Evolutionary conservation across 1,140 invertebrate genomes (phyloP), one percentile per base, ranked within the genome.

Genomic region (Odontomachus brunneus): DNA sequence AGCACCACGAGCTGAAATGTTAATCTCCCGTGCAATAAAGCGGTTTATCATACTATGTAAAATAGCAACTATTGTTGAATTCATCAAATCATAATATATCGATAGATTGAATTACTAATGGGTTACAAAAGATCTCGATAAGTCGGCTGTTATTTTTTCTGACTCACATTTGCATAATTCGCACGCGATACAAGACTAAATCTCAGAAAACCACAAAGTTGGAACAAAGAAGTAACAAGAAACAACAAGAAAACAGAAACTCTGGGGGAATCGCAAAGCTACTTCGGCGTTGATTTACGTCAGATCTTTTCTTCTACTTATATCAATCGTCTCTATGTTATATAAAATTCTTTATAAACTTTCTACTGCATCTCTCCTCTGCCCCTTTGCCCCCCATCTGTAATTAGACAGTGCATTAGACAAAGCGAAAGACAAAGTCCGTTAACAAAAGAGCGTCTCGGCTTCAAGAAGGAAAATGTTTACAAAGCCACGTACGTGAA

Each of bases 361-460:
- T 3, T 5, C 29, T 33, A 33, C 29, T 5, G 29, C 29, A 2
- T 5, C 29, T 2, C 29, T 11, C 38, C 9, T 7, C 38, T 11
- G 9, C 9, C 38, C 9, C 38, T 33, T 2, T 33, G 29, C 29
- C 38, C 38, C 38, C 38, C 38, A 11, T 19, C 53, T n/a, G 7
- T 48, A 78, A 80, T 69, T 71, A 71, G 51, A 2, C 19, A 48
- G 53, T 80, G 75, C 65, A 80, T 80, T 80, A 80, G 33, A 53
- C 15, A 11, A 5, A 48, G 33, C 63, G 57, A 24, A 80, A 53
- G 2, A 69, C 51, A 57, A 80, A 80, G 65, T 14, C 38, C 4
- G 22, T 69, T 80, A 80, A 71, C 24, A 51, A 80, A 80, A 80
- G 57, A 59, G 33, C 65, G 19, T 59, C 51, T 59, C 51, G 22